phyloP scores from a whole-genome alignment of 1,140 invertebrate genomes.

The Hyles vespertilio region DNA sequence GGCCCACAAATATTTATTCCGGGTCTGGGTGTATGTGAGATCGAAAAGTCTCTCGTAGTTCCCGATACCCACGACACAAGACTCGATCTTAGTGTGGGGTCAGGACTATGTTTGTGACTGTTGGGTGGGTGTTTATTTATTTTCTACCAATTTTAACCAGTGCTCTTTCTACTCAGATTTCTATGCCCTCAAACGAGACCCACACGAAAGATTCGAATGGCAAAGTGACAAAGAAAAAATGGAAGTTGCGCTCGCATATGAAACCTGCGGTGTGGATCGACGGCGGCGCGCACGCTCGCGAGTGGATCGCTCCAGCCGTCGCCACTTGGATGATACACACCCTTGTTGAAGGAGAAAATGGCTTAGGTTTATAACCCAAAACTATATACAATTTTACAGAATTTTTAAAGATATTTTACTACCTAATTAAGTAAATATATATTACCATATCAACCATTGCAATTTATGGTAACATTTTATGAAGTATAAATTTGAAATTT shows the following conservation, averaged over 20 bases:
- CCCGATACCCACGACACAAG: too few relatives aligned
- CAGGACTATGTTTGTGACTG: not conserved
- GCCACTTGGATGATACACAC: conserved; percentile 86
- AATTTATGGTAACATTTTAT: too few relatives aligned
- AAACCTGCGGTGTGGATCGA: conserved; percentile 81
- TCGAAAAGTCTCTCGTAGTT: too few relatives aligned
- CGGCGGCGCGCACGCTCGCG: conserved; percentile 85
- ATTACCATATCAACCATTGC: not conserved
- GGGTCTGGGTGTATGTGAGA: too few relatives aligned
- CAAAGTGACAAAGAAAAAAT: conserved; percentile 58
- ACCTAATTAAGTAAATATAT: not conserved
- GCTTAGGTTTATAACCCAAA: conserved; percentile 47
- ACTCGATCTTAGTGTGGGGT: too few relatives aligned
- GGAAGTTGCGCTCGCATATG: conserved; percentile 60
- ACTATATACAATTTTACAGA: too few relatives aligned
- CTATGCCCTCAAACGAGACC: conserved; percentile 44
- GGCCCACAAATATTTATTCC: too few relatives aligned
- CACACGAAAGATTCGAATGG: conserved; percentile 19
- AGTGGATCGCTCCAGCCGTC: conserved; percentile 91
- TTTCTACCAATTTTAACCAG: not conserved
- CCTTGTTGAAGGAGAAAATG: conserved; percentile 80
- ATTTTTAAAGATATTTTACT: not conserved
- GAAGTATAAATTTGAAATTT: not conserved
- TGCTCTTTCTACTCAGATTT: conserved; percentile 33
- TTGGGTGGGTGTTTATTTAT: not conserved